Conservation (phyloP, 2,113 vertebrate genomes). For the Macquaria ambigua region DNA sequence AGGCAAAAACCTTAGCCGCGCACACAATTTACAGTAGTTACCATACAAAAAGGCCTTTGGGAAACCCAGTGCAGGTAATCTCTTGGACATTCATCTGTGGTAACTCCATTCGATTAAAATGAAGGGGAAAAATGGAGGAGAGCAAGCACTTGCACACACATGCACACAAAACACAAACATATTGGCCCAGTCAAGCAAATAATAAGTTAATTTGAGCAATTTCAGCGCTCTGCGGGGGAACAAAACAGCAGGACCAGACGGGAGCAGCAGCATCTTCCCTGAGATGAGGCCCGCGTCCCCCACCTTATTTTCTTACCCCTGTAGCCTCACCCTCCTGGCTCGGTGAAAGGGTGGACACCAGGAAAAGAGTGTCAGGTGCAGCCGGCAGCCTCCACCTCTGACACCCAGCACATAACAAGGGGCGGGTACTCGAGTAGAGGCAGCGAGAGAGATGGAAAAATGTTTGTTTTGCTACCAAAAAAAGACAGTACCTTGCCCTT, state of each 20-base stretch:
- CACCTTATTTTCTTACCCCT: constrained; percentile 57
- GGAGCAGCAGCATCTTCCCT: constrained; percentile 75
- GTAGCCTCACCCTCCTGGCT: constrained; percentile 42
- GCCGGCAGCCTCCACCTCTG: constrained; percentile 30
- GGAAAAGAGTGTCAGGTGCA: constrained; percentile 48
- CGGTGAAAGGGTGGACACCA: constrained; percentile 27
- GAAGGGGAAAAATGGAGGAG: constrained; percentile 55
- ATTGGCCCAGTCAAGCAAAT: constrained; percentile 89
- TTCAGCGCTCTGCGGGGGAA: constrained; percentile 83
- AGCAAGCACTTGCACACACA: constrained; percentile 62
- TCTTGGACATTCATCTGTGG: constrained; percentile 73
- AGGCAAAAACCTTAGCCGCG: constrained; percentile 9
- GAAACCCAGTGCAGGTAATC: constrained; percentile 72
- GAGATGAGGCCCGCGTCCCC: constrained; percentile 58
- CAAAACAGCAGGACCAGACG: constrained; percentile 83
- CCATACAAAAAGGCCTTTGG: constrained; percentile 54
- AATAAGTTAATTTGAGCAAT: constrained; percentile 91
- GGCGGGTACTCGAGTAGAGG: constrained; percentile 11
- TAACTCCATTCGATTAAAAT: constrained; percentile 84
- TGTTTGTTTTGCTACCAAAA: constrained; percentile 65
- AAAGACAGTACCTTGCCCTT: constrained; percentile 45
- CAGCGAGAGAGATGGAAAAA: constrained; percentile 26
- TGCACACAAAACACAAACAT: constrained; percentile 85
- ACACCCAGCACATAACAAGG: constrained; percentile 29
- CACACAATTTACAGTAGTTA: constrained; percentile 39